Evolutionary conservation across 2,888 invertebrate genomes (phyloP).

Genomic region (Epirrhoe alternata): DNA sequence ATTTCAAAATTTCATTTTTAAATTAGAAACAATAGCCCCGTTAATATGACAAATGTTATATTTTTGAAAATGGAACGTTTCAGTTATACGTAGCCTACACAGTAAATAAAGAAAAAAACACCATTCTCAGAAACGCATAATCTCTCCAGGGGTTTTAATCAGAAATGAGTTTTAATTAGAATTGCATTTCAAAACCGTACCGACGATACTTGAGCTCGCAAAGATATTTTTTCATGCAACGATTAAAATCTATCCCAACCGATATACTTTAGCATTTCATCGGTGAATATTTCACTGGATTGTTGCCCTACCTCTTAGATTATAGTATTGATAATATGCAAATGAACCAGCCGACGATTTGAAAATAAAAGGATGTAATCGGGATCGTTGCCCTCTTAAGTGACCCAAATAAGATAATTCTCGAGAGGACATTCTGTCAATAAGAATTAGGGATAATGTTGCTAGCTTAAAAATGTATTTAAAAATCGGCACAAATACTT

Average conservation of each 20-base stretch:
- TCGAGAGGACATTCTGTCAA: slow-evolving; percentile 69
- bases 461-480: slow-evolving; percentile 62
- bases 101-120: background rate
- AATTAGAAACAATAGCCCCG: background rate
- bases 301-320: slow-evolving; percentile 75
- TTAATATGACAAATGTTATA: background rate
- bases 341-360: slow-evolving; percentile 73
- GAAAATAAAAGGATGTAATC: slow-evolving; percentile 74
- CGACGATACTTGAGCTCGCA: slow-evolving; percentile 47
- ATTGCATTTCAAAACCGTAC: slow-evolving; percentile 29
- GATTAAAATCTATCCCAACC: slow-evolving; percentile 58
- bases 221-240: slow-evolving; percentile 47
- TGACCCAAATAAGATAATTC: slow-evolving; percentile 82
- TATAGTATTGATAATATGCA: slow-evolving; percentile 78
- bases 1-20: slow-evolving; percentile 12
- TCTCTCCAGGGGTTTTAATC: slow-evolving; percentile 12
- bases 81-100: background rate
- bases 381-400: slow-evolving; percentile 74
- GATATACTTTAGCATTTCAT: slow-evolving; percentile 73
- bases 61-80: background rate
- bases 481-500: slow-evolving; percentile 44
- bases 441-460: slow-evolving; percentile 78
- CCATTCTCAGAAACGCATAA: slow-evolving; percentile 7
- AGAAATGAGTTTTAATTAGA: slow-evolving; percentile 30
- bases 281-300: slow-evolving; percentile 77